Conservation (phyloP, 2,113 vertebrate genomes). For the Nipponia nippon region DNA sequence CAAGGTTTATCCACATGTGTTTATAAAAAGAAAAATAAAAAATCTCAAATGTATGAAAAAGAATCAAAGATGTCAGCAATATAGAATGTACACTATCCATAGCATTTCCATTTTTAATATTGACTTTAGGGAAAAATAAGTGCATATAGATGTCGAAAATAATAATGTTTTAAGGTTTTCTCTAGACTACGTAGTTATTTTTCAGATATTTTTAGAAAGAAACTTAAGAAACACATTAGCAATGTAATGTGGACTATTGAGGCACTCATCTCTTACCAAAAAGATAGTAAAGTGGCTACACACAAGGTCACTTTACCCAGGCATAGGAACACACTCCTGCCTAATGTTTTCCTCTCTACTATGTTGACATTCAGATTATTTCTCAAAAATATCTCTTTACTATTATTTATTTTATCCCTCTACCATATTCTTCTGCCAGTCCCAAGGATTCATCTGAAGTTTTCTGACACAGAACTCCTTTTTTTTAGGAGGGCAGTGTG, state of each 20-base stretch:
- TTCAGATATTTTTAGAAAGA: neutral
- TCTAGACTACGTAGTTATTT: neutral
- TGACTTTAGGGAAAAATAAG: neutral
- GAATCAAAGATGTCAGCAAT: neutral
- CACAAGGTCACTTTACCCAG: neutral
- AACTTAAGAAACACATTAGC: neutral
- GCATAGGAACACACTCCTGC: neutral
- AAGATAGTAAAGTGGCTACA: neutral
- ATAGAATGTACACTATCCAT: neutral
- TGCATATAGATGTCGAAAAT: neutral
- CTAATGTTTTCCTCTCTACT: neutral
- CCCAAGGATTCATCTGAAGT: neutral
- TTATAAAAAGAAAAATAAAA: neutral
- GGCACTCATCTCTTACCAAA: neutral
- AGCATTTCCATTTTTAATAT: neutral
- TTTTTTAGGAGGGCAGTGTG: rapidly evolving
- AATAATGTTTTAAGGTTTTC: neutral
- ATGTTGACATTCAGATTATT: neutral
- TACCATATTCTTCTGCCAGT: neutral
- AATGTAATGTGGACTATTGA: neutral
- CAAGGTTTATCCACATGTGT: neutral
- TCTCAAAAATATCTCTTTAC: neutral
- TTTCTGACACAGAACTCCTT: neutral
- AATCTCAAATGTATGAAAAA: neutral
- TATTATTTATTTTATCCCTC: neutral